These are phyloP conservation scores for Clarias laeviceps DNA, from an alignment of 2,797 vertebrate species.

Conservation along the genomic window DNA sequence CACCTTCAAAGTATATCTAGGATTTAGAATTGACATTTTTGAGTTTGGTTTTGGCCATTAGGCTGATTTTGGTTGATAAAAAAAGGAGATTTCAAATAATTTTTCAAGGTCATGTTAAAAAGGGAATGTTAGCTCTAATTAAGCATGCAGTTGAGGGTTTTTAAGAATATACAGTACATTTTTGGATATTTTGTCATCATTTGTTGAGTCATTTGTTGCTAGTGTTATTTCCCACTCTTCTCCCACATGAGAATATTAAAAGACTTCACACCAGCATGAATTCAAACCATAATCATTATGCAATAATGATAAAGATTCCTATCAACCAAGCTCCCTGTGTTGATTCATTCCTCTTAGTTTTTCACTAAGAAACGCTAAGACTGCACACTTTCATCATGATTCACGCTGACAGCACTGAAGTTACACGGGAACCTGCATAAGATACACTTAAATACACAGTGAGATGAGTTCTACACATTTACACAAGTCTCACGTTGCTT, in stretches of 20 bases:
- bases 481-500: conserved; percentile 33
- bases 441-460: background rate
- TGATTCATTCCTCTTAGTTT: background rate
- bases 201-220: background rate
- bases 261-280: background rate
- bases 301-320: background rate
- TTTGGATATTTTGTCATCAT: background rate
- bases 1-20: background rate
- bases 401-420: too few species aligned
- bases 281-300: background rate
- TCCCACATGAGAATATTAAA: background rate
- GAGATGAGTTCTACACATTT: conserved; percentile 37
- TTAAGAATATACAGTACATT: background rate
- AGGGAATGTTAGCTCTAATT: background rate
- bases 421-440: background rate
- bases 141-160: background rate
- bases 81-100: background rate
- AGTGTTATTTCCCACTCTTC: background rate
- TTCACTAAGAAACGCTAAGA: background rate
- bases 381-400: background rate
- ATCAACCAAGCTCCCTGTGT: background rate
- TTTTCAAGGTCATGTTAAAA: background rate
- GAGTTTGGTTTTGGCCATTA: background rate
- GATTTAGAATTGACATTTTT: background rate
- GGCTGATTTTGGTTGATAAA: background rate